Percentiles rank a stretch among this genome's conserved stretches.
Conservation (phyloP, 2,888 invertebrate species). For the Heliconius hortense region DNA sequence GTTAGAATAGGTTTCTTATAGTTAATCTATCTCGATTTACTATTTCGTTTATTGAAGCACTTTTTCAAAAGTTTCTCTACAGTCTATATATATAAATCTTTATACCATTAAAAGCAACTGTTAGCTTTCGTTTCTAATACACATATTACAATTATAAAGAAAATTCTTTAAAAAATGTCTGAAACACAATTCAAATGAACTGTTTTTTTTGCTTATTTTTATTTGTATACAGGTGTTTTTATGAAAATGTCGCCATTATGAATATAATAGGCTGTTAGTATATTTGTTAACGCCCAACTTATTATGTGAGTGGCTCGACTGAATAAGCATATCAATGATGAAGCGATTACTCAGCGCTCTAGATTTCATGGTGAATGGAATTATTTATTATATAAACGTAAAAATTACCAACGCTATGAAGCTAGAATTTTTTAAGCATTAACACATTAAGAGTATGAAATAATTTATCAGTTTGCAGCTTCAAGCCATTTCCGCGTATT, state of each 20-base stretch:
- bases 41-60: no score
- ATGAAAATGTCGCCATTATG: conserved; percentile 34
- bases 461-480: no score
- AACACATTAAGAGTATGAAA: background rate
- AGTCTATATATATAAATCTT: no score
- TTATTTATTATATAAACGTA: background rate
- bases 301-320: conserved; percentile 14
- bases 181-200: background rate
- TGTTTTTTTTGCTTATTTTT: background rate
- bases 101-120: no score
- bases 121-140: no score
- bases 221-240: conserved; percentile 3
- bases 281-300: conserved; percentile 36
- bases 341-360: conserved; percentile 9
- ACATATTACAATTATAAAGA: background rate
- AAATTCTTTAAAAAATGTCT: background rate
- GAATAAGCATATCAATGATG: conserved; percentile 19
- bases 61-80: no score
- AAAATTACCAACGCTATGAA: background rate
- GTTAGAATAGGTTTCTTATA: background rate
- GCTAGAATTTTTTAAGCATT: background rate
- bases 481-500: no score
- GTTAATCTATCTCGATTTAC: background rate
- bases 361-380: conserved; percentile 2
- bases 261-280: conserved; percentile 31